Evolutionary conservation across 1,140 invertebrate genomes (phyloP).

Genomic region (Tenebrio molitor): DNA sequence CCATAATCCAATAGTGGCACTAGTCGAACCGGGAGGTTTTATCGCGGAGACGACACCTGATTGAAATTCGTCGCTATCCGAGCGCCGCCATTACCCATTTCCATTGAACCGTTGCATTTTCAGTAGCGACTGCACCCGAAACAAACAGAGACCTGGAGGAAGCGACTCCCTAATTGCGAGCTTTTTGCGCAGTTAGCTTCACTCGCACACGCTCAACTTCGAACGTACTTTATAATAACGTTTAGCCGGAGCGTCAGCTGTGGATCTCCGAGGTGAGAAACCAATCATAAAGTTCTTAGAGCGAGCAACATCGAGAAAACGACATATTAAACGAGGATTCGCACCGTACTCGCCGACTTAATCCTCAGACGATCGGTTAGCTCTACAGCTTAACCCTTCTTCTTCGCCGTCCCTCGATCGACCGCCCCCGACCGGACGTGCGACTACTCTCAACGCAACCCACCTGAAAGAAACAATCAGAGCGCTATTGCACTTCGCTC

Average conservation of each 20-base stretch:
- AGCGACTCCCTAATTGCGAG: slow-evolving; percentile 11
- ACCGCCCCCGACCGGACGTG: slow-evolving; percentile 5
- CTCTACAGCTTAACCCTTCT: slow-evolving; percentile 35
- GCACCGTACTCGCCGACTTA: slow-evolving; percentile 34
- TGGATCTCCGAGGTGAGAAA: slow-evolving; percentile 39
- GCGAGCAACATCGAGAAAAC: slow-evolving; percentile 29
- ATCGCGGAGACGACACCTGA: slow-evolving; percentile 33
- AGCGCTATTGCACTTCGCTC: slow-evolving; percentile 17
- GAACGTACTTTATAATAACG: slow-evolving; percentile 44
- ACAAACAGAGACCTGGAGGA: too few relatives aligned
- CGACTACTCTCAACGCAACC: slow-evolving; percentile 25
- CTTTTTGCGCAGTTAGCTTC: slow-evolving; percentile 20
- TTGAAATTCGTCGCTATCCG: slow-evolving; percentile 33
- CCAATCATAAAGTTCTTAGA: slow-evolving; percentile 47
- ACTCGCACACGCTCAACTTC: slow-evolving; percentile 38
- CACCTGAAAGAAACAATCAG: slow-evolving; percentile 8
- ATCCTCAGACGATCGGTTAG: slow-evolving; percentile 36
- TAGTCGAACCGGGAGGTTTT: slow-evolving; percentile 29
- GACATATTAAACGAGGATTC: slow-evolving; percentile 44
- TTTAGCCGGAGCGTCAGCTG: slow-evolving; percentile 43
- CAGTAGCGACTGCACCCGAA: too few relatives aligned
- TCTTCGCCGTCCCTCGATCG: neutral
- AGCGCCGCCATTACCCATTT: slow-evolving; percentile 27
- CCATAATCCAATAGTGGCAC: slow-evolving; percentile 43
- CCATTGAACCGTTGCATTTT: slow-evolving; percentile 34